Evolutionary conservation across 2,888 invertebrate species (phyloP), one percentile per base, ranked within the genome.

Genomic region (Teinopalpus imperialis): DNA sequence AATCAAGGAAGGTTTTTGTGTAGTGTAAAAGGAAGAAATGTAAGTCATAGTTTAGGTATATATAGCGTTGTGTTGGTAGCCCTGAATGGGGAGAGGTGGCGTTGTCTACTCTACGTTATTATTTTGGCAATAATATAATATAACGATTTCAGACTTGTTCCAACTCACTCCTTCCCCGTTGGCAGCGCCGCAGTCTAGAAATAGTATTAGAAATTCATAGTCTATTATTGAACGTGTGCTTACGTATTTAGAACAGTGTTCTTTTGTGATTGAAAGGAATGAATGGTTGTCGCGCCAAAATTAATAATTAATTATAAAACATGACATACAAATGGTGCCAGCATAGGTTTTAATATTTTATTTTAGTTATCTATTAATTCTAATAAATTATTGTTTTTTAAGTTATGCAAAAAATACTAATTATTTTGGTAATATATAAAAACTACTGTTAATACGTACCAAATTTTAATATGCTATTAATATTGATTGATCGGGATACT

Each of bases 91-190:
- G 27, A 34, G 30, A 30, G 26, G 8, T 36, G 9, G 26, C 58
- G 66, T 64, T 72, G 67, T 73, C 68, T 70, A 63, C 59, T 71
- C 63, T 40, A 53, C 66, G 61, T 70, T 79, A 74, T 77, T 77
- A 79, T 81, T 81, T 81, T 80, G 78, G 76, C 76, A 81, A 80
- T 80, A 81, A 76, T 78, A 77, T 77, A 62, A 68, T 66, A 26
- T 69, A 71, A 73, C 73, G 68, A 65, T 75, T 67, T 70, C 66
- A 76, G 73, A 71, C 68, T 63, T 52, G 61, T 63, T n/a, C 61
- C 62, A 58, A 55, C 48, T 59, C 62, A 49, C 45, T 59, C 52
- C 46, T 51, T 51, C 59, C 52, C 57, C 49, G 65, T 69, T 74
- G 78, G 72, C 77, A 73, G 53, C 71, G 71, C 56, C 61, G 57